A percentile compares a stretch with the other conserved stretches of the same genome.
phyloP scores from a whole-genome alignment of 2,888 invertebrate species.

The Folsomia manolachei region DNA sequence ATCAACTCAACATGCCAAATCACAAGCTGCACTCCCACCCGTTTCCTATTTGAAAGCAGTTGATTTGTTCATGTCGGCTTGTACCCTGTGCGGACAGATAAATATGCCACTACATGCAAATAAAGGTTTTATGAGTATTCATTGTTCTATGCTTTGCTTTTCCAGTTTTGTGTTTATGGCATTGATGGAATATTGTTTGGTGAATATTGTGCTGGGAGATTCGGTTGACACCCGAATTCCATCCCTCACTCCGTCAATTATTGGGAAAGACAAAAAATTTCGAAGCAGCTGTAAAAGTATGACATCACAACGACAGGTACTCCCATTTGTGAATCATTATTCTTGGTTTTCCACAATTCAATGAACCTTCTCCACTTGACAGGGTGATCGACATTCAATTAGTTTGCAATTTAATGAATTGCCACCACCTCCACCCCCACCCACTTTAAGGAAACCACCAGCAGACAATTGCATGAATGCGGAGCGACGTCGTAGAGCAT shows the following conservation, averaged over 20 bases:
- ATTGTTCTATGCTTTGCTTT: no score
- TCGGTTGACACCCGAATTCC: constrained; percentile 58
- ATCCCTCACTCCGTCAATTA: constrained; percentile 27
- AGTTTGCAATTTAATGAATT: constrained; percentile 21
- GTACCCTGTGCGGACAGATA: constrained; percentile 69
- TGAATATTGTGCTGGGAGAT: constrained; percentile 78
- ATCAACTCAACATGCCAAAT: constrained; percentile 89
- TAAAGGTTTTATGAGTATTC: no score
- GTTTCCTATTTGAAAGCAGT: constrained; percentile 91
- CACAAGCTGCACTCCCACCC: constrained; percentile 86
- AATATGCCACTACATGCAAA: no score
- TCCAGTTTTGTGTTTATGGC: constrained; percentile 86
- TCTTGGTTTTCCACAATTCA: no score
- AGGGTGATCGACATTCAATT: no score
- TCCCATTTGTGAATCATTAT: no score
- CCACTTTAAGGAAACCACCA: constrained; percentile 54
- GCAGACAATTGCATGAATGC: constrained; percentile 20
- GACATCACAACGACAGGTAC: no score
- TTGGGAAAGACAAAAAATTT: constrained; percentile 40
- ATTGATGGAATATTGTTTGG: constrained; percentile 86
- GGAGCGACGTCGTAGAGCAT: constrained; percentile 47
- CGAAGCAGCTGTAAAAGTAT: constrained; percentile 43
- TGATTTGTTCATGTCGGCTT: constrained; percentile 89
- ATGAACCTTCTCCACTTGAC: no score
- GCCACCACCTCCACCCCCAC: constrained; percentile 56